These are phyloP conservation scores for Setipinna tenuifilis DNA, from an alignment of 2,797 vertebrate genomes.

Conservation along the genomic window DNA sequence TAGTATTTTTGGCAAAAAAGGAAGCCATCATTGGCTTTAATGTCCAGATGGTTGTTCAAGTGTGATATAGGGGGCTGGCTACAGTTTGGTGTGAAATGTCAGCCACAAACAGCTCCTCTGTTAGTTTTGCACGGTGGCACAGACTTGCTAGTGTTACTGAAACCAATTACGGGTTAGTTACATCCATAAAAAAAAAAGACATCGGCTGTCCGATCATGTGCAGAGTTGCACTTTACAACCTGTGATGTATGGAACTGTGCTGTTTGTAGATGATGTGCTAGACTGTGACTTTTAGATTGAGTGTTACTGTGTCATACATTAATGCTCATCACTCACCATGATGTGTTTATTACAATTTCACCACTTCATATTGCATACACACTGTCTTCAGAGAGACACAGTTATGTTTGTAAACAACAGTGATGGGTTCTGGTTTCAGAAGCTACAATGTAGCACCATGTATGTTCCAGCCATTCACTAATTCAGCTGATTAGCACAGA, in stretches of 20 bases:
- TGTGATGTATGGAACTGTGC: neutral
- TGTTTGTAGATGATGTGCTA: neutral
- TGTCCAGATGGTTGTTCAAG: neutral
- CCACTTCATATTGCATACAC: neutral
- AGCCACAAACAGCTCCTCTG: neutral
- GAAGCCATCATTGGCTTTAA: neutral
- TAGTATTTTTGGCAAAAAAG: neutral
- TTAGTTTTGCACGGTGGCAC: conserved; percentile 17
- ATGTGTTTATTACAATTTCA: neutral
- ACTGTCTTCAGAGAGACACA: neutral
- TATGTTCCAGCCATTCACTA: too few relatives aligned
- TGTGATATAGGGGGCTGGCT: neutral
- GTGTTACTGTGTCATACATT: neutral
- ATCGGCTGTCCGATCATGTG: neutral
- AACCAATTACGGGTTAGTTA: neutral
- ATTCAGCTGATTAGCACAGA: too few relatives aligned
- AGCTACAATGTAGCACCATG: too few relatives aligned
- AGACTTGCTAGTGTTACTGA: neutral
- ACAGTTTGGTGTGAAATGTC: neutral
- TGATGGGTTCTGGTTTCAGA: too few relatives aligned
- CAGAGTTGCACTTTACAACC: neutral
- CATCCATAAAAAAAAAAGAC: neutral
- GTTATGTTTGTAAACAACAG: neutral
- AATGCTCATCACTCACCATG: neutral
- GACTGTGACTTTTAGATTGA: conserved; percentile 11